Conservation (phyloP, 2,113 vertebrate genomes). For the Origma solitaria region DNA sequence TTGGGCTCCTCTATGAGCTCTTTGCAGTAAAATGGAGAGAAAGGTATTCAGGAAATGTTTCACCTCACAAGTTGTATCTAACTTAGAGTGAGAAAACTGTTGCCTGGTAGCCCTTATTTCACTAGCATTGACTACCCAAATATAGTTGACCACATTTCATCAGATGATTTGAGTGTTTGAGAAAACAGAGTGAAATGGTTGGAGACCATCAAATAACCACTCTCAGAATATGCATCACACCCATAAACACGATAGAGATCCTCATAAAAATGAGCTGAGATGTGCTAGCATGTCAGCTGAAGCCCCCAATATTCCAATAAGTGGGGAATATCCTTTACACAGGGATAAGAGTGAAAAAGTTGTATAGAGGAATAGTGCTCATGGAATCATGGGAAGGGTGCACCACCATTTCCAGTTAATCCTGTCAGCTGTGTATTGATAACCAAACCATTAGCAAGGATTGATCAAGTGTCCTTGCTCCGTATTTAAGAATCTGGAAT, state of each 20-base stretch:
- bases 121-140: background rate
- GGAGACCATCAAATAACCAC: background rate
- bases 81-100: background rate
- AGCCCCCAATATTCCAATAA: background rate
- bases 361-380: background rate
- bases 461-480: background rate
- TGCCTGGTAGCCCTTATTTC: background rate
- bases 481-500: background rate
- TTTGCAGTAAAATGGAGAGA: background rate
- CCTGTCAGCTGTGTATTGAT: background rate
- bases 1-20: background rate
- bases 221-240: background rate
- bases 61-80: background rate
- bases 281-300: background rate
- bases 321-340: background rate
- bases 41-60: background rate
- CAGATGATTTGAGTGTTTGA: background rate
- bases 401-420: background rate
- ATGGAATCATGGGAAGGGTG: background rate
- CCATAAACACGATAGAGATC: rapidly evolving
- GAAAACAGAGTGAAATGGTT: background rate
- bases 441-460: background rate
- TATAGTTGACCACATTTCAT: background rate
- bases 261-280: background rate
- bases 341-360: background rate